These are phyloP conservation scores for Theodoxus fluviatilis DNA, from an alignment of 2,888 invertebrate genomes.

Conservation along the genomic window DNA sequence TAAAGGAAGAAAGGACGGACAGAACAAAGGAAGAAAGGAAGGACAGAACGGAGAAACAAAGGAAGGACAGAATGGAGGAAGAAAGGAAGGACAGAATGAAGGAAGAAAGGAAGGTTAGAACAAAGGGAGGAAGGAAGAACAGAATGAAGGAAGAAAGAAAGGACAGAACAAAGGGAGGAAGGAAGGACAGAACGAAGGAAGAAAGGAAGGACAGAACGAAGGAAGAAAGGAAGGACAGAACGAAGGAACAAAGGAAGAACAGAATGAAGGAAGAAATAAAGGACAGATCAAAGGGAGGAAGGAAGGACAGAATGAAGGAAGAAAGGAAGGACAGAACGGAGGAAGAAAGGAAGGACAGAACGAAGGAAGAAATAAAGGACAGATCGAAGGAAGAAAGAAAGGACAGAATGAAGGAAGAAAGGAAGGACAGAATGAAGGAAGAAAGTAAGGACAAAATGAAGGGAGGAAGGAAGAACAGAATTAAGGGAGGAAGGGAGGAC, in stretches of 20 bases:
- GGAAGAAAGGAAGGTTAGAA: neutral
- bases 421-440: neutral
- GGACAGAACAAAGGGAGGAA: neutral
- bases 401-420: neutral
- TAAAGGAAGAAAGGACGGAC: too few relatives aligned
- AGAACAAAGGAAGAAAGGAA: too few relatives aligned
- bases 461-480: neutral
- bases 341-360: neutral
- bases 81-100: too few relatives aligned
- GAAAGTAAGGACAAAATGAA: neutral
- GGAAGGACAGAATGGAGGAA: too few relatives aligned
- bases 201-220: neutral
- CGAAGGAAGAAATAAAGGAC: neutral
- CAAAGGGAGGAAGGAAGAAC: neutral
- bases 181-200: neutral
- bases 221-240: too few relatives aligned
- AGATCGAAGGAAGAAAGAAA: neutral
- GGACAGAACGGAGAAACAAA: too few relatives aligned
- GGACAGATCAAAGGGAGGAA: neutral
- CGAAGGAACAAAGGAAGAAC: neutral
- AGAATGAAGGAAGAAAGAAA: neutral
- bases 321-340: neutral
- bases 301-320: neutral
- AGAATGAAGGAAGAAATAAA: neutral
- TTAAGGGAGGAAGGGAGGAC: neutral